Evolutionary conservation across 1,140 invertebrate genomes (phyloP).

Genomic region (Neoseiulus cucumeris): DNA sequence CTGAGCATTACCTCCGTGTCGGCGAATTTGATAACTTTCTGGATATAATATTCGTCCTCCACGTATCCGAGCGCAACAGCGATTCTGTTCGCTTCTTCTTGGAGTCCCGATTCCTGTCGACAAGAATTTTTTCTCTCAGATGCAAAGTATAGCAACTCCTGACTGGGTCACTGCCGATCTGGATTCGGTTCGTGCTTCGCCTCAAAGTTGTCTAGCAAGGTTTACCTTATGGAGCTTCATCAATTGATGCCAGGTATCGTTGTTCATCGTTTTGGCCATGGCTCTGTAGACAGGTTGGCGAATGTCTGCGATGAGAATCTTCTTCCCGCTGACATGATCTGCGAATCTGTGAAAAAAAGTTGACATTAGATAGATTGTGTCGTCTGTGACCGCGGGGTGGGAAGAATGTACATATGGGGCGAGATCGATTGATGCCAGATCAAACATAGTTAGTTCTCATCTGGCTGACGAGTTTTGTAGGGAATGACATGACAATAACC

Average conservation of each 20-base stretch:
- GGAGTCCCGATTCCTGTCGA: neutral
- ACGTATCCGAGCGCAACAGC: neutral
- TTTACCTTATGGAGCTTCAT: slow-evolving; percentile 1
- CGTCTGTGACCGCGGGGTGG: too few relatives aligned
- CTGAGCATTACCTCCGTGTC: neutral
- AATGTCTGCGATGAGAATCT: neutral
- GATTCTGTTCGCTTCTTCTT: neutral
- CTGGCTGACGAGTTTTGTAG: too few relatives aligned
- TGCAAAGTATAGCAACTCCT: too few relatives aligned
- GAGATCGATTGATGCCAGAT: too few relatives aligned
- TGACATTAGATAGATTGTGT: too few relatives aligned
- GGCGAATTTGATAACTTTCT: neutral
- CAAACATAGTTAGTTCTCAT: too few relatives aligned
- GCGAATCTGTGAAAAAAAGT: neutral
- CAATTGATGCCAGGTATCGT: neutral
- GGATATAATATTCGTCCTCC: neutral
- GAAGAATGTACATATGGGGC: too few relatives aligned
- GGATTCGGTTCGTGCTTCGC: too few relatives aligned
- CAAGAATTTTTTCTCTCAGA: neutral
- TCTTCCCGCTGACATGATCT: neutral
- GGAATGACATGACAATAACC: too few relatives aligned
- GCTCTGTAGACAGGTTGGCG: neutral
- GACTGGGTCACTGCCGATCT: too few relatives aligned
- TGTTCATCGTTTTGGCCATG: neutral
- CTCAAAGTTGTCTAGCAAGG: neutral